Evolutionary conservation across 2,888 invertebrate genomes (phyloP).

Genomic region (Eutolmus rufibarbis): DNA sequence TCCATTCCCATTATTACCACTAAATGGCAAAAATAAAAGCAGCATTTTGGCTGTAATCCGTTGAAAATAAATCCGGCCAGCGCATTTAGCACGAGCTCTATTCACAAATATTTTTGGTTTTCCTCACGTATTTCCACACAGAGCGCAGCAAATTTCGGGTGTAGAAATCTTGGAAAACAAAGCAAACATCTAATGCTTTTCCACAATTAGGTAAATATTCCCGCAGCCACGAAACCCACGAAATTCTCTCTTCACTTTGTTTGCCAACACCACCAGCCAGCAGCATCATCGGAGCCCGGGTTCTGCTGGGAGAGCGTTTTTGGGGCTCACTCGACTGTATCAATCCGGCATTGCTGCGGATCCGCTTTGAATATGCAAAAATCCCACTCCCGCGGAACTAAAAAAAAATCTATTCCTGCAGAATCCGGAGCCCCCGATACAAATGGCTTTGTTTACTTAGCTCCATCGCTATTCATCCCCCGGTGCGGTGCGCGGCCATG

Average conservation of each 20-base stretch:
- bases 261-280: neutral
- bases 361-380: constrained; percentile 3
- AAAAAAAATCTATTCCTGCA: neutral
- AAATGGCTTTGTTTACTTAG: constrained; percentile 28
- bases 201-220: neutral
- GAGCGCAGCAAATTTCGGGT: neutral
- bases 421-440: neutral
- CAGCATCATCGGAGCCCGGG: neutral
- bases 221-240: neutral
- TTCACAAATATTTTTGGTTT: neutral
- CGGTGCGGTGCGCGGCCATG: neutral
- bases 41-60: neutral
- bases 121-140: neutral
- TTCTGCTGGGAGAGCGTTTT: neutral
- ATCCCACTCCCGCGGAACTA: neutral
- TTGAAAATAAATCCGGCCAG: neutral
- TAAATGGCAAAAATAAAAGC: neutral
- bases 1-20: neutral
- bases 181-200: neutral
- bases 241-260: neutral
- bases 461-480: neutral
- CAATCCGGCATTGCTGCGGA: neutral
- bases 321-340: neutral
- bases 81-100: neutral
- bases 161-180: neutral